Percentiles rank a stretch among this genome's conserved stretches.
Evolutionary conservation across 2,113 vertebrate genomes (phyloP).

Genomic region (Illadopsis cleaveri): DNA sequence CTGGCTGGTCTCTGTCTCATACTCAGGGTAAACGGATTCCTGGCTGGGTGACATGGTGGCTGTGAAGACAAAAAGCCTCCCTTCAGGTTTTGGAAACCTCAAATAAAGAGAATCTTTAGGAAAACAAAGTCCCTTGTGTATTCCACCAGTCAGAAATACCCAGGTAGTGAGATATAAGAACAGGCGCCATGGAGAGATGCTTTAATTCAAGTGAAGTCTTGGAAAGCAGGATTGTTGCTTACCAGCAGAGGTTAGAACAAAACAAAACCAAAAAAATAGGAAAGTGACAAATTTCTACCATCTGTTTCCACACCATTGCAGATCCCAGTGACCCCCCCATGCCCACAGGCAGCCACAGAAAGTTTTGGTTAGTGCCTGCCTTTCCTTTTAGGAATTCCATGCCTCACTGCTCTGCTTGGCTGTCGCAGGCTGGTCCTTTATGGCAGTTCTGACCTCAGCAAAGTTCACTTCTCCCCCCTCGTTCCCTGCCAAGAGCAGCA

Average conservation of each 20-base stretch:
- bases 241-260: not conserved
- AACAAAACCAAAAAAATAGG: accelerated
- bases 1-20: slow-evolving; percentile 47
- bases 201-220: not conserved
- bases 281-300: not conserved
- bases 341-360: not conserved
- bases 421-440: not conserved
- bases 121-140: not conserved
- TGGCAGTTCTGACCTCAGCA: not conserved
- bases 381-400: not conserved
- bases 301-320: not conserved
- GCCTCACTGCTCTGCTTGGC: accelerated
- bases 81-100: not conserved
- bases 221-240: not conserved
- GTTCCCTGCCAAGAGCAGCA: not conserved
- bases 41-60: slow-evolving; percentile 29
- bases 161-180: not conserved
- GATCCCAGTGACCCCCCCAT: accelerated
- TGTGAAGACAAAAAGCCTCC: not conserved
- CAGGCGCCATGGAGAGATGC: not conserved
- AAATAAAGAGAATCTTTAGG: not conserved
- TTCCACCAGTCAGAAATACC: not conserved
- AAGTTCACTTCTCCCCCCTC: not conserved
- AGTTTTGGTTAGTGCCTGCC: not conserved
- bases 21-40: not conserved